phyloP scores from a whole-genome alignment of 2,113 vertebrate species.

The Ascaphus truei region DNA sequence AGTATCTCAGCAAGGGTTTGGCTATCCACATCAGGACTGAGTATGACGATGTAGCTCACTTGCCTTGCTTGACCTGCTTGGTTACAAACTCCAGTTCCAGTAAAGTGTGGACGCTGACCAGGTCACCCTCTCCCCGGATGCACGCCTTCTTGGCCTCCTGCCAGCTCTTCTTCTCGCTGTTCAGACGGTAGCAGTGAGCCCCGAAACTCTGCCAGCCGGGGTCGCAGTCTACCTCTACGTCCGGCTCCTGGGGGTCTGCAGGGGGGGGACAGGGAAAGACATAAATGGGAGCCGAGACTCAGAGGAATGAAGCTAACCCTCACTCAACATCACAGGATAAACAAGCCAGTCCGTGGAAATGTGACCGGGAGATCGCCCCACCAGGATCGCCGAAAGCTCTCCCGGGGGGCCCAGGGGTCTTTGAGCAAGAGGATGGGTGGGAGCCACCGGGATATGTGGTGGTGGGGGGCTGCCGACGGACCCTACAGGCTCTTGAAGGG shows the following conservation, averaged over 20 bases:
- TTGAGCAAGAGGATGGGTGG: no score
- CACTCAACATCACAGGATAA: background rate
- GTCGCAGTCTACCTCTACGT: constrained; percentile 81
- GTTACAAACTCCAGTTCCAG: constrained; percentile 89
- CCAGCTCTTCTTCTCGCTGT: constrained; percentile 81
- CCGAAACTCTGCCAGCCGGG: constrained; percentile 89
- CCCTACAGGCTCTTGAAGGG: no score
- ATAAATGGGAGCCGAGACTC: no score
- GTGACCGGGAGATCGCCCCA: no score
- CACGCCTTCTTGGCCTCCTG: constrained; percentile 80
- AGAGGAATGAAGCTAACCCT: no score
- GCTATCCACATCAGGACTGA: no score
- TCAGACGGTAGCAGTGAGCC: constrained; percentile 87
- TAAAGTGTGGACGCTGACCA: constrained; percentile 90
- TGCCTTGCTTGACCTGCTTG: constrained; percentile 81
- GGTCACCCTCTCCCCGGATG: constrained; percentile 77
- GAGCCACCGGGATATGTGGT: no score
- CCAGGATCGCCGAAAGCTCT: no score
- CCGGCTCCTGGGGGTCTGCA: constrained; percentile 55
- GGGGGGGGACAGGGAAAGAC: constrained; percentile 22
- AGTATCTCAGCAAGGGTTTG: no score
- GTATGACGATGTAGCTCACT: background rate
- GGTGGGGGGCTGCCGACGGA: no score
- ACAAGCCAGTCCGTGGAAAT: constrained; percentile 7
- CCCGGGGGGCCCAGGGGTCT: no score